Evolutionary conservation across 2,113 vertebrate genomes (phyloP).

Genomic region (Eudyptes chrysolophus): DNA sequence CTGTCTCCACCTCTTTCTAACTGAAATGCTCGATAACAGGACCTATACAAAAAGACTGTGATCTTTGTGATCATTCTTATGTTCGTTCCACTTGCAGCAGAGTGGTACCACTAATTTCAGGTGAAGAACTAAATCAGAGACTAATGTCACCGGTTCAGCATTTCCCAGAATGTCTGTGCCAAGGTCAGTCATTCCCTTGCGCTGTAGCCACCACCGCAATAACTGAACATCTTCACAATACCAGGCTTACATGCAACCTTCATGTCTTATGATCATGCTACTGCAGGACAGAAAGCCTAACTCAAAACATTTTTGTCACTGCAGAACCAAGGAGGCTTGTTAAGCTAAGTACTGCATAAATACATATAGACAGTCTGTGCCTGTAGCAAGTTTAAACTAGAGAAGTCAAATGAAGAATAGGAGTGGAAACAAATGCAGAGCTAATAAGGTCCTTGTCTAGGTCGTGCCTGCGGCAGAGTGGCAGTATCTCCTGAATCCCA

Average conservation of each 20-base stretch:
- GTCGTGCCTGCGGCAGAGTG: not conserved
- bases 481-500: not conserved
- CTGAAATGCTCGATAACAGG: not conserved
- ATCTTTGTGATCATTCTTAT: not conserved
- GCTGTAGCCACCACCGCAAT: not conserved
- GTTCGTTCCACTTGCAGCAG: not conserved
- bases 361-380: not conserved
- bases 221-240: not conserved
- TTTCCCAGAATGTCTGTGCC: not conserved
- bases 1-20: not conserved
- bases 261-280: not conserved
- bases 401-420: not conserved
- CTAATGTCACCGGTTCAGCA: not conserved
- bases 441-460: not conserved
- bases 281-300: not conserved
- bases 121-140: not conserved
- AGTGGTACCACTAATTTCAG: not conserved
- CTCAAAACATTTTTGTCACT: not conserved
- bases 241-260: not conserved
- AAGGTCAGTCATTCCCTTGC: not conserved
- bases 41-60: accelerated
- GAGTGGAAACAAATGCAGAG: not conserved
- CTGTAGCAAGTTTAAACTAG: not conserved
- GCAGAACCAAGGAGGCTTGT: not conserved
- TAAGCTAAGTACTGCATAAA: not conserved